Base-by-base conservation (phyloP, 1,140 invertebrate species). In the Frieseomelitta varia region DNA sequence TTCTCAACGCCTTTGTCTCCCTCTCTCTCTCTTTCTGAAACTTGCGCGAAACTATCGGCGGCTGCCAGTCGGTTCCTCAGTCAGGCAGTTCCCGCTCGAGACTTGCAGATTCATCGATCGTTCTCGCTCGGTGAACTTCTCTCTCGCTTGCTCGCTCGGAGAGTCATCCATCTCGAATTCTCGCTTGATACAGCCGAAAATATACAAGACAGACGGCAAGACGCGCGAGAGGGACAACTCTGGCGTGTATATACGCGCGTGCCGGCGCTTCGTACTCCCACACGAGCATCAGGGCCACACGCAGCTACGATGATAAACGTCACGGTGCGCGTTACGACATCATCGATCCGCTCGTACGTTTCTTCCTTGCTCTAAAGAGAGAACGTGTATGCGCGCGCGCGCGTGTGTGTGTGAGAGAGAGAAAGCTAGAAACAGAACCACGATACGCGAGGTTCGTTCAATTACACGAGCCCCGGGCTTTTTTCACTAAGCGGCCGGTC, bases 251-350 rank as follows among this genome's bases (percentile, higher is more conserved):
- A 3, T 61, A 61, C 24, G 58, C 58, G 58, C 58, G 58, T 61
- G 58, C 58, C 58, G 14, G n/a, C n/a, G 58, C 11, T 61, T 11
- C 39, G 24, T 75, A 85, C 79, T 76, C 85, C 61, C 65, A 47
- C 34, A 61, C 11, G n/a, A 19, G 24, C 56, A 67, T 65, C 79
- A 71, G 53, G 84, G 87, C 74, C 61, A 76, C 87, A 88, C 87
- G 87, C 87, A 78, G 86, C 68, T 77, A 89, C 80, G 77, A 88
- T 86, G 87, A 88, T 81, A 88, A 88, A 88, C 87, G 84, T 89
- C 87, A 88, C 88, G 72, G 55, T 27, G 81, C 77, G 82, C 61
- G 79, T 86, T 87, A 86, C 83, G 86, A 87, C 73, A 88, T 88
- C 80, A 88, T 88, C 78, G 87, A 88, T 88, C 86, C 87, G 63